Evolutionary conservation across 2,113 vertebrate species (phyloP), one percentile per base, ranked within the genome.

Genomic region (Amphiprion ocellaris): DNA sequence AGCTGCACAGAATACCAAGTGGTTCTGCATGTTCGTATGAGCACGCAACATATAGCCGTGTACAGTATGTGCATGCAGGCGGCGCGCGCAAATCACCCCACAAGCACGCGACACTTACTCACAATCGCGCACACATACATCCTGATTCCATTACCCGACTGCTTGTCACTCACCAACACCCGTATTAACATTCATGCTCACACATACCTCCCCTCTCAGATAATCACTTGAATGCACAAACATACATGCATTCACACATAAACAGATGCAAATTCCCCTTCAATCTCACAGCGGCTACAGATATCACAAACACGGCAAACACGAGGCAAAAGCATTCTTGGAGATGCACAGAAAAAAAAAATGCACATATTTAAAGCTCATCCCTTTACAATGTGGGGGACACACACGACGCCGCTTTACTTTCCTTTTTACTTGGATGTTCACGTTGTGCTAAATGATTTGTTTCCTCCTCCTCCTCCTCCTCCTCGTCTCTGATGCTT

Each of bases 121-220:
- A 28, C 81, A 82, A 79, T 81, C 79, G 63, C 71, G 30, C 21
- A 24, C 80, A 77, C 75, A 81, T 69, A 80, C 78, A 61, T 77
- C 56, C 82, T 79, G 77, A 77, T 72, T 84, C 86, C 83, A 77
- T 84, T 88, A 89, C 77, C 75, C 74, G 23, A 49, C 62, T 58
- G 74, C 72, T 68, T 85, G 86, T 90, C 90, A 82, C 77, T 90
- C 91, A 90, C 80, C 82, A 90, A 92, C 90, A 87, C 83, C 79
- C 86, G 79, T 26, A 90, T 89, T 88, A 91, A 90, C 89, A 92
- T 92, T 92, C 90, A 87, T 77, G 76, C 88, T 90, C 89, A 92
- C 87, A 90, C 82, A 79, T 28, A 78, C 75, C 75, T 81, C 59
- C 79, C 71, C 81, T 79, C 88, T 87, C 86, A 84, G 50, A 81